Evolutionary conservation across 2,113 vertebrate species (phyloP).

Genomic region (Stercorarius parasiticus): DNA sequence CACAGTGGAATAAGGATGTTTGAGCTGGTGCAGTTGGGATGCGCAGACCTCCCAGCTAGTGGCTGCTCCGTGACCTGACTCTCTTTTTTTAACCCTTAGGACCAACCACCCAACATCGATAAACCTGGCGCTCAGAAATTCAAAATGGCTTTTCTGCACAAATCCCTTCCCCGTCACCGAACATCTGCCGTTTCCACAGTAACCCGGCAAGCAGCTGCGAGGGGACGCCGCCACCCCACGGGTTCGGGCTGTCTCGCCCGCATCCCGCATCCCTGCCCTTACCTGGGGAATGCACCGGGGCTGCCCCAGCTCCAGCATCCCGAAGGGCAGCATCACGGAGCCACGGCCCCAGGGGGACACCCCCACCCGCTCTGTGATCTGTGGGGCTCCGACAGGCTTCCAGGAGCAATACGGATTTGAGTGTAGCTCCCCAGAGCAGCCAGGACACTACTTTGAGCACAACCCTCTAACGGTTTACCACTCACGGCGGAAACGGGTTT

Average conservation of each 20-base stretch:
- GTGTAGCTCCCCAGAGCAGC: neutral
- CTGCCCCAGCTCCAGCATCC: neutral
- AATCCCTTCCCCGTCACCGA: neutral
- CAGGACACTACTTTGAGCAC: neutral
- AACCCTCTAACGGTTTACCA: neutral
- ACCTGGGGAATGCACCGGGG: neutral
- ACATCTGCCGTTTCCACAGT: neutral
- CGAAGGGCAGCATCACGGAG: rapidly evolving
- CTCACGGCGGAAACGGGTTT: neutral
- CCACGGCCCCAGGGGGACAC: neutral
- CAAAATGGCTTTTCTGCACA: neutral
- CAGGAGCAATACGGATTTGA: neutral
- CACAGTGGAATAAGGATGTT: neutral
- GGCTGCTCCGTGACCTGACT: neutral
- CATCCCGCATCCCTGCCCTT: neutral
- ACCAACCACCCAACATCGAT: neutral
- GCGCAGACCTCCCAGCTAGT: neutral
- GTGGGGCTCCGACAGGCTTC: neutral
- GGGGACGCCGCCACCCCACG: rapidly evolving
- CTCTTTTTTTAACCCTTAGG: neutral
- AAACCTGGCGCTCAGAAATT: neutral
- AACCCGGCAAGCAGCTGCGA: neutral
- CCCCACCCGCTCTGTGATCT: neutral
- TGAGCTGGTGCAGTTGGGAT: neutral
- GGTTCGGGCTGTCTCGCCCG: neutral